Conservation (phyloP, 2,797 vertebrate genomes). For the Spea hammondii region DNA sequence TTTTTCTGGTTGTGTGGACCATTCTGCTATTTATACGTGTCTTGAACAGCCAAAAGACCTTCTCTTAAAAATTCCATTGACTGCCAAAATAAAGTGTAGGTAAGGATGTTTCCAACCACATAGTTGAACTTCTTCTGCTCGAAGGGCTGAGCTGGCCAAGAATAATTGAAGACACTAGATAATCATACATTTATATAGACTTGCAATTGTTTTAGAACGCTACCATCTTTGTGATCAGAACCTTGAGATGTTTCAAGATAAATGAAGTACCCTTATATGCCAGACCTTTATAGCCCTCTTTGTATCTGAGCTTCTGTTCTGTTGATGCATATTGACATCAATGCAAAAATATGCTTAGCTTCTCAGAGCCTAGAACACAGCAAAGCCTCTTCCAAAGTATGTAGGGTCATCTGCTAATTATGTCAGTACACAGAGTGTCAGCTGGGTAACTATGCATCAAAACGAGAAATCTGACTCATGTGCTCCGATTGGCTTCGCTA, state of each 20-base stretch:
- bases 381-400: conserved; percentile 18
- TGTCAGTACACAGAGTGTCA: conserved; percentile 3
- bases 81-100: too few relatives aligned
- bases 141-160: too few relatives aligned
- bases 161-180: background rate
- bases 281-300: conserved; percentile 14
- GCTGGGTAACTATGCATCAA: background rate
- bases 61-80: too few relatives aligned
- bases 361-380: conserved; percentile 5
- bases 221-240: conserved; percentile 36
- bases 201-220: conserved; percentile 21
- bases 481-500: background rate
- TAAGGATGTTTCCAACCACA: too few relatives aligned
- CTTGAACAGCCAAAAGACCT: too few relatives aligned
- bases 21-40: too few relatives aligned
- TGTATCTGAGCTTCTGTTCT: conserved; percentile 12
- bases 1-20: too few relatives aligned
- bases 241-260: conserved; percentile 34
- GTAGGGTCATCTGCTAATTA: conserved; percentile 8
- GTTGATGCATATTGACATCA: conserved; percentile 34
- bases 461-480: conserved; percentile 4
- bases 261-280: conserved; percentile 32
- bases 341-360: conserved; percentile 13
- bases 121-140: too few relatives aligned
- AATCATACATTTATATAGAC: conserved; percentile 28